These are phyloP conservation scores for Fabriciana adippe DNA, from an alignment of 2,888 invertebrate genomes.

Conservation along the genomic window DNA sequence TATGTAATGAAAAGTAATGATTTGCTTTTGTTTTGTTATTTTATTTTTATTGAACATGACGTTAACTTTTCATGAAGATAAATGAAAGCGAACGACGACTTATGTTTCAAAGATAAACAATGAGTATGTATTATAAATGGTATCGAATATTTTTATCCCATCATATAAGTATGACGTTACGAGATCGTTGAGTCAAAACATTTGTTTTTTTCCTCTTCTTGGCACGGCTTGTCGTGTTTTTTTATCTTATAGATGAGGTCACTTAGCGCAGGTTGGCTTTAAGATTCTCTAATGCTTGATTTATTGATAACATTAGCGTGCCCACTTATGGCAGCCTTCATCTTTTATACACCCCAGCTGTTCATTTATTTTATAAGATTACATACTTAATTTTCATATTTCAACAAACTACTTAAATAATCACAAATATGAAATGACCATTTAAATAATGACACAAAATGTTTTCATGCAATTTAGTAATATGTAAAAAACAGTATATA, in stretches of 20 bases:
- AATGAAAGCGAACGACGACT: background rate
- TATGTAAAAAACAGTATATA: too few relatives aligned
- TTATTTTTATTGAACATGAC: background rate
- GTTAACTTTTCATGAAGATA: conserved; percentile 3
- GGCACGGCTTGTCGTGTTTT: conserved; percentile 20
- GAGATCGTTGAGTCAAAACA: conserved; percentile 19
- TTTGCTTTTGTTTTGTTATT: background rate
- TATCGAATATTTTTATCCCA: background rate
- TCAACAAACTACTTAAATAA: background rate
- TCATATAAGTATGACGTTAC: background rate
- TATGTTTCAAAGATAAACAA: background rate
- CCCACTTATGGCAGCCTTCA: conserved; percentile 17
- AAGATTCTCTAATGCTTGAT: conserved; percentile 29
- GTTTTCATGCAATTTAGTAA: background rate
- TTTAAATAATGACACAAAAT: conserved; percentile 1
- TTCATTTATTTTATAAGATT: conserved; percentile 15
- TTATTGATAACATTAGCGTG: conserved; percentile 32
- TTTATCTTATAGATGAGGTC: conserved; percentile 24
- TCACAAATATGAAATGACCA: background rate
- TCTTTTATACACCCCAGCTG: conserved; percentile 6
- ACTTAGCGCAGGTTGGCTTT: conserved; percentile 21
- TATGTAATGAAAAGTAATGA: too few relatives aligned
- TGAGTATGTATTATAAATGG: background rate
- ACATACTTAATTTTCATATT: conserved; percentile 1
- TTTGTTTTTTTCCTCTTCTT: conserved; percentile 16